A percentile compares a stretch with the other conserved stretches of the same genome.
Evolutionary conservation across 2,888 invertebrate genomes (phyloP).

Genomic region (Caenorhabditis sp.): DNA sequence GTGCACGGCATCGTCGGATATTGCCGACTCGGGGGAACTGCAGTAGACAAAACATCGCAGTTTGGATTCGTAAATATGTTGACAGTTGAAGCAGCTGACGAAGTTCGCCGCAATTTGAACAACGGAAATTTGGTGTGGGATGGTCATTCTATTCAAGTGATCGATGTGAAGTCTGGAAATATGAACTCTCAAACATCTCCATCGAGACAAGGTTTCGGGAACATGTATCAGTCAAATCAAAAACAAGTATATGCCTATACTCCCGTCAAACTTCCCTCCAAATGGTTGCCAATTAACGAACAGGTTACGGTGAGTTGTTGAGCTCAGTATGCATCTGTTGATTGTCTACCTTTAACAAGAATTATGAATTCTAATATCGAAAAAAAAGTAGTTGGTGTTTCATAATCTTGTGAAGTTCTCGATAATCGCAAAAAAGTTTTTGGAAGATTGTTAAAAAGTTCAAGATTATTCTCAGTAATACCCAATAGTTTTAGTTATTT

Average conservation of each 20-base stretch:
- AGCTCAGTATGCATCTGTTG: too few relatives aligned
- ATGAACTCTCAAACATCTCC: constrained; percentile 6
- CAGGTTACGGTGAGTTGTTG: background rate
- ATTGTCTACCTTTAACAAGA: too few relatives aligned
- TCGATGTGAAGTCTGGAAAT: constrained; percentile 10
- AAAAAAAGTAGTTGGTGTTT: too few relatives aligned
- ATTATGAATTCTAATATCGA: too few relatives aligned
- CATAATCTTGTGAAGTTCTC: too few relatives aligned
- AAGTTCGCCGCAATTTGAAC: constrained; percentile 16
- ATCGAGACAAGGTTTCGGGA: background rate
- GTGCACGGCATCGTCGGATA: constrained; percentile 26
- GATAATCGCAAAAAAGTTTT: too few relatives aligned
- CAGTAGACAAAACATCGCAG: constrained; percentile 15
- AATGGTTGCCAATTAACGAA: constrained; percentile 12
- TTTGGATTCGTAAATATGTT: constrained; percentile 38
- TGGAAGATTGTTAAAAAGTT: too few relatives aligned
- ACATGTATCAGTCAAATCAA: background rate
- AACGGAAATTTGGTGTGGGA: constrained; percentile 13
- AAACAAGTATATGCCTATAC: background rate
- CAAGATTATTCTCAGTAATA: too few relatives aligned
- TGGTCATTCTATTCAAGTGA: constrained; percentile 8
- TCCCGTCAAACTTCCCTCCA: constrained; percentile 10
- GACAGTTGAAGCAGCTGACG: constrained; percentile 18
- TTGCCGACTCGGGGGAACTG: constrained; percentile 24
- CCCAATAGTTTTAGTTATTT: too few relatives aligned